Conservation (phyloP, 2,797 vertebrate genomes). For the Mus caroli region DNA sequence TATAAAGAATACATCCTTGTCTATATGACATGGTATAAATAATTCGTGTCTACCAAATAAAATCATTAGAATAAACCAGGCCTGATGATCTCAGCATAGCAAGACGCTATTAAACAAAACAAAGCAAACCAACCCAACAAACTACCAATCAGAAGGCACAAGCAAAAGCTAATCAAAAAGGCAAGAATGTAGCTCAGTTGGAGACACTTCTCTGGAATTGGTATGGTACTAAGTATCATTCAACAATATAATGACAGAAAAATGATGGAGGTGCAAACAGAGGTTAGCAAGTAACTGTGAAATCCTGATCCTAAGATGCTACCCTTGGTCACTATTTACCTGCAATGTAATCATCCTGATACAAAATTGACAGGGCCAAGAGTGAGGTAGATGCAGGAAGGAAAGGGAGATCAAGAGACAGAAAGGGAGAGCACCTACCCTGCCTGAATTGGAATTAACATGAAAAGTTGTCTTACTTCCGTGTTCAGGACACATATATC, state of each 20-base stretch:
- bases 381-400: too few species aligned
- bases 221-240: neutral
- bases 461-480: neutral
- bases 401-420: neutral
- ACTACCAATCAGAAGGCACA: neutral
- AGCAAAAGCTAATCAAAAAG: neutral
- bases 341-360: neutral
- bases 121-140: neutral
- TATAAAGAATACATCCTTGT: neutral
- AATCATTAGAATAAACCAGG: neutral
- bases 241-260: neutral
- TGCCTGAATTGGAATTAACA: neutral
- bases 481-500: neutral
- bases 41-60: neutral
- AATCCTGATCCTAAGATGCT: neutral
- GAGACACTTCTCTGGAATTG: neutral
- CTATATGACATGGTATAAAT: neutral
- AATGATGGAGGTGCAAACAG: neutral
- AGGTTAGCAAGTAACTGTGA: neutral
- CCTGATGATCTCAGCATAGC: neutral
- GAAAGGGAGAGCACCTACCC: neutral
- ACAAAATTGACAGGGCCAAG: neutral
- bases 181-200: neutral
- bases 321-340: neutral
- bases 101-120: neutral